These are phyloP conservation scores for Periophthalmodon schlosseri DNA, from an alignment of 2,113 vertebrate genomes.

Conservation along the genomic window DNA sequence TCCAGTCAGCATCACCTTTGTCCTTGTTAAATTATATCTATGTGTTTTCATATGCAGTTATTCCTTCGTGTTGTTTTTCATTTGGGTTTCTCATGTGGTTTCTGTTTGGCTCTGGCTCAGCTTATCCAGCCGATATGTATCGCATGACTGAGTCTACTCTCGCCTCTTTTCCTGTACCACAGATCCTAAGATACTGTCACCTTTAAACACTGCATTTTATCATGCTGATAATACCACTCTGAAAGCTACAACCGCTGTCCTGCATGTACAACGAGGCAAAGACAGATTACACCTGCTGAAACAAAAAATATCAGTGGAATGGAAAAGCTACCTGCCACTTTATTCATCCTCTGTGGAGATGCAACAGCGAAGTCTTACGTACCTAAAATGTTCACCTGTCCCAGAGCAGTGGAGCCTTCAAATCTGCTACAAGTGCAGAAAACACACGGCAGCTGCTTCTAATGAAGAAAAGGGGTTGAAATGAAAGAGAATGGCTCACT, in stretches of 20 bases:
- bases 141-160: slow-evolving; percentile 22
- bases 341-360: slow-evolving; percentile 28
- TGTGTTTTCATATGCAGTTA: not conserved
- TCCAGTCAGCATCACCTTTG: slow-evolving; percentile 2
- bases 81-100: not conserved
- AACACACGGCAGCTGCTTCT: not conserved
- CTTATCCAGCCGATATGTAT: slow-evolving; percentile 33
- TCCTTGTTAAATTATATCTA: not conserved
- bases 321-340: not conserved
- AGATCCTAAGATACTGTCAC: slow-evolving; percentile 40
- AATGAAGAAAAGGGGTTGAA: slow-evolving; percentile 18
- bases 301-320: slow-evolving; percentile 10
- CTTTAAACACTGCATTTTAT: slow-evolving; percentile 45
- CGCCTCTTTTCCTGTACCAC: slow-evolving; percentile 22
- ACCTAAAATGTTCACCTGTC: slow-evolving; percentile 25
- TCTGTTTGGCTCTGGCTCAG: not conserved
- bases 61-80: not conserved
- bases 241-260: slow-evolving; percentile 5
- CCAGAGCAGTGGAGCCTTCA: slow-evolving; percentile 31
- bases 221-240: slow-evolving; percentile 26
- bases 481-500: slow-evolving; percentile 23
- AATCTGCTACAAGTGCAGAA: slow-evolving; percentile 16
- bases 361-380: slow-evolving; percentile 27
- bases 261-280: slow-evolving; percentile 13
- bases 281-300: slow-evolving; percentile 22